A percentile compares a stretch with the other conserved stretches of the same genome.
Evolutionary conservation across 1,140 invertebrate species (phyloP).

Genomic region (Drosophila orosa): DNA sequence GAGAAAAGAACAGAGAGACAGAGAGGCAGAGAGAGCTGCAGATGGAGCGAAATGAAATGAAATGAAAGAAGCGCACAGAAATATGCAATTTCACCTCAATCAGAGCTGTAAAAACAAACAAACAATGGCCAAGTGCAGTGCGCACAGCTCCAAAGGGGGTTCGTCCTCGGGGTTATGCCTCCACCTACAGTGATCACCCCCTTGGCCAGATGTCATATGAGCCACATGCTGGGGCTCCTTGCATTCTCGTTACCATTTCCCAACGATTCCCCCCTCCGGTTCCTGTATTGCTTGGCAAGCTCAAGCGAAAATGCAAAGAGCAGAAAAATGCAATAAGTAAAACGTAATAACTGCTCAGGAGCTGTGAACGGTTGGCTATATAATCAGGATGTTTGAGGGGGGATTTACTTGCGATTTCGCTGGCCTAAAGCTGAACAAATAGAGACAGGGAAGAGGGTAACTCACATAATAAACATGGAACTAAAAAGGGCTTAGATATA

Average conservation of each 20-base stretch:
- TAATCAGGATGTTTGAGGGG: slow-evolving; percentile 21
- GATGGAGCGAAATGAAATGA: slow-evolving; percentile 59
- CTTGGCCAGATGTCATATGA: slow-evolving; percentile 37
- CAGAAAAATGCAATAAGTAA: slow-evolving; percentile 74
- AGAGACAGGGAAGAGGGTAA: background rate
- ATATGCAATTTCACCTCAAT: slow-evolving; percentile 82
- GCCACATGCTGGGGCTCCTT: slow-evolving; percentile 59
- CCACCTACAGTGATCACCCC: background rate
- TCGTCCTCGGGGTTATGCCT: background rate
- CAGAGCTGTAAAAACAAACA: slow-evolving; percentile 82
- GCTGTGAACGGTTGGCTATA: slow-evolving; percentile 28
- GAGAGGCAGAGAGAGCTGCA: background rate
- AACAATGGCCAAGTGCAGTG: slow-evolving; percentile 64
- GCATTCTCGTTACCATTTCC: slow-evolving; percentile 23
- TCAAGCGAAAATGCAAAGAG: slow-evolving; percentile 49
- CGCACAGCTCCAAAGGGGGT: slow-evolving; percentile 21
- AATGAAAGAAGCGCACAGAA: slow-evolving; percentile 77
- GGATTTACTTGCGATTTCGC: slow-evolving; percentile 18
- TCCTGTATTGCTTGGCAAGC: slow-evolving; percentile 61
- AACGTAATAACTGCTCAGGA: slow-evolving; percentile 69
- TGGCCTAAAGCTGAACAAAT: slow-evolving; percentile 24
- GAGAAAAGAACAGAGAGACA: background rate
- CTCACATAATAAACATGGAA: background rate
- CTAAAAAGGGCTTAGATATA: background rate
- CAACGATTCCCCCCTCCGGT: slow-evolving; percentile 7